phyloP scores from a whole-genome alignment of 2,113 vertebrate species.

The Delphinus delphis region DNA sequence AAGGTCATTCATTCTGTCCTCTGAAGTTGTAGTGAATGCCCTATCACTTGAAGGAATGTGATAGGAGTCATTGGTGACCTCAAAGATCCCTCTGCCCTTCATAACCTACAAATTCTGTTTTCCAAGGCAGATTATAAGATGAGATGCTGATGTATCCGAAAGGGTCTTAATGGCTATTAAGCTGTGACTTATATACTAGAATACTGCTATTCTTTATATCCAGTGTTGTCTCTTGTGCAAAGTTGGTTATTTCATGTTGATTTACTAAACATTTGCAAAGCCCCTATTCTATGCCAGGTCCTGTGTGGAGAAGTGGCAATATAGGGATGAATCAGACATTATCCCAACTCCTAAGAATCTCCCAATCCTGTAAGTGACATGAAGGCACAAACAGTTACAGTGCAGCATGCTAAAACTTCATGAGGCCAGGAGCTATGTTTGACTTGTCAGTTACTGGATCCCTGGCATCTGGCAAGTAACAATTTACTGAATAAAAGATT shows the following conservation, averaged over 20 bases:
- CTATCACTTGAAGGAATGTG: not conserved
- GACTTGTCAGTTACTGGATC: not conserved
- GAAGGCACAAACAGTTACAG: not conserved
- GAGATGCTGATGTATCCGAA: not conserved
- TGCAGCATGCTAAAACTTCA: not conserved
- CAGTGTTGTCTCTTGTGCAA: not conserved
- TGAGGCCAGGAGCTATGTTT: not conserved
- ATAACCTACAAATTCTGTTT: slow-evolving; percentile 12
- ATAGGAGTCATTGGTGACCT: not conserved
- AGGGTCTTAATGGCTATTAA: slow-evolving; percentile 18
- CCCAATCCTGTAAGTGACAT: not conserved
- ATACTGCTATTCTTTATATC: not conserved
- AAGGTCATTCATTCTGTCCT: not conserved
- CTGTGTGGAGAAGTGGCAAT: not conserved
- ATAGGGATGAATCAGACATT: slow-evolving; percentile 13
- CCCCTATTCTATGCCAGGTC: not conserved
- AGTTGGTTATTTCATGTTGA: not conserved
- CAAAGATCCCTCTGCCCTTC: not conserved
- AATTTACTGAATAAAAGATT: slow-evolving; percentile 6
- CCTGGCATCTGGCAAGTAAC: not conserved
- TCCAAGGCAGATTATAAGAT: not conserved
- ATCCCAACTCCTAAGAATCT: not conserved
- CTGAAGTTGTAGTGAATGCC: not conserved
- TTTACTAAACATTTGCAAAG: slow-evolving; percentile 45
- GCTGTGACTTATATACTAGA: not conserved